These are phyloP conservation scores for Styela clava DNA, from an alignment of 23 tunicate genomes.

Conservation along the genomic window DNA sequence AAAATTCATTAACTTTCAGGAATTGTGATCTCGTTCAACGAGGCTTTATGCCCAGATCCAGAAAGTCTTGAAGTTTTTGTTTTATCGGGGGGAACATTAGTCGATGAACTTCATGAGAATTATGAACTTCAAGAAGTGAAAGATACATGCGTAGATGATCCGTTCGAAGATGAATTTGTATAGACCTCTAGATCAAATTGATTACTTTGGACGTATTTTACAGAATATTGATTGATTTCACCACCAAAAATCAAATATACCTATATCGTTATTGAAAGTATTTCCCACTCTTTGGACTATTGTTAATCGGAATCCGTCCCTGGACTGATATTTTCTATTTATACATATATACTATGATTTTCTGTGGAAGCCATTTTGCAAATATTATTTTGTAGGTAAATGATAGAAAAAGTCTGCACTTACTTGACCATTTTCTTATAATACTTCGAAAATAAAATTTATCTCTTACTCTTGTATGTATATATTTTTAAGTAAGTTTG, in stretches of 20 bases:
- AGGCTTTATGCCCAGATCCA: constrained; percentile 5
- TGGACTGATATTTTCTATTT: too few relatives aligned
- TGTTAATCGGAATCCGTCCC: too few relatives aligned
- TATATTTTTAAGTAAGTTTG: not conserved
- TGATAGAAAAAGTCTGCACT: not conserved
- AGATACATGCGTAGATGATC: constrained; percentile 8
- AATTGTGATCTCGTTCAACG: constrained; percentile 10
- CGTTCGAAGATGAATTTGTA: constrained; percentile 5
- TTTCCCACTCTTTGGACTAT: too few relatives aligned
- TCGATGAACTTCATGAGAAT: not conserved
- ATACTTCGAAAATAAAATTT: not conserved
- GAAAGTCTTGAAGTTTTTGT: not conserved
- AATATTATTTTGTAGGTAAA: too few relatives aligned
- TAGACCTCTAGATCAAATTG: too few relatives aligned
- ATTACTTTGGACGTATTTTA: too few relatives aligned
- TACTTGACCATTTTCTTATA: not conserved
- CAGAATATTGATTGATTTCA: too few relatives aligned
- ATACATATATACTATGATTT: too few relatives aligned
- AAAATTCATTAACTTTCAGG: too few relatives aligned
- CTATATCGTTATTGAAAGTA: too few relatives aligned
- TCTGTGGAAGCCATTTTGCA: too few relatives aligned
- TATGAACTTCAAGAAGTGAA: constrained; percentile 19
- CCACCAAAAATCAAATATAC: too few relatives aligned
- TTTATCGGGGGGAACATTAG: constrained; percentile 18
- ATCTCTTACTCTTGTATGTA: not conserved